Base-by-base conservation (phyloP, 2,113 vertebrate species). In the Sylvietta virens region DNA sequence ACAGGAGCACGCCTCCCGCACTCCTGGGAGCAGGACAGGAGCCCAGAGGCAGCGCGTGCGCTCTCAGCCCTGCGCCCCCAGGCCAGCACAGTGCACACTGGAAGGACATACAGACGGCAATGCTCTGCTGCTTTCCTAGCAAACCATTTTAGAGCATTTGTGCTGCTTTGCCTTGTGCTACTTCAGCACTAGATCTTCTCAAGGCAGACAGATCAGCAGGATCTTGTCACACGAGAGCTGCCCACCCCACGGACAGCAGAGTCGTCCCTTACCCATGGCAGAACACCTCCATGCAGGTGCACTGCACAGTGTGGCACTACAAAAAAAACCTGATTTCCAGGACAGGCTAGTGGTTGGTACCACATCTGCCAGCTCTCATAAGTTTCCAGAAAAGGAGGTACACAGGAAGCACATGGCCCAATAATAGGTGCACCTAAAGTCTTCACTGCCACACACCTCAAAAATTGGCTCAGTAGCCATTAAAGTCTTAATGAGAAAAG, bases 101-200 rank as follows among this genome's bases (percentile, higher is more conserved):
- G 22, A 11, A 24, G 16, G 12, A 20, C 53, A 69, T 1, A 1
- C 33, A 60, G 48, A 23, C 0, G 0, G 11, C 0, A 0, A 33
- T 3, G 17, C 16, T 3, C 39, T 35, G 31, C 9, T 23, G 60
- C 65, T 64, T 58, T 37, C 22, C 44, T 8, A 67, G 30, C 13
- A 37, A 37, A 37, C 10, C 28, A n/a, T 4, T 40, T 23, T 2
- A 31, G 37, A 45, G 18, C 19, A 45, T 2, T 28, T 50, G 11
- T 17, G 40, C 35, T 11, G 4, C 62, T 88, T 10, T 67, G 14
- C 30, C 31, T 27, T 11, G 11, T 2, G 7, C 18, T 19, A 57
- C 45, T 80, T 37, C 37, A 69, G n/a, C 24, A 51, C 9, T 20
- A 62, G 22, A 39, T 24, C 51, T 44, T 77, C 27, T 27, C 23